Base-by-base conservation (phyloP, 2,113 vertebrate genomes). In the Phocoena phocoena region DNA sequence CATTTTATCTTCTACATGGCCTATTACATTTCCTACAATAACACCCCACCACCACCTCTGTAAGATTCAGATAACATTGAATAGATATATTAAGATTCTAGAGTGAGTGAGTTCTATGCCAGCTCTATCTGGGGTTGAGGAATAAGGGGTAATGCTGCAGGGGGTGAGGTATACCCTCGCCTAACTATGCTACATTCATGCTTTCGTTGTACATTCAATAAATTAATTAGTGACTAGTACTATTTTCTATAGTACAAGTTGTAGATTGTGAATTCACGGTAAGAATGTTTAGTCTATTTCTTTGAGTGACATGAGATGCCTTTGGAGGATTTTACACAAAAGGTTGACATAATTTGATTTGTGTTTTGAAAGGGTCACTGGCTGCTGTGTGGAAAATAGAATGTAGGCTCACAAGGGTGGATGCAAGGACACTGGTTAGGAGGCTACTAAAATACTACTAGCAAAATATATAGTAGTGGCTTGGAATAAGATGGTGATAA, bases 321-420 rank as follows among this genome's bases (percentile, higher is more conserved):
- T 90, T 60, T 67, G 36, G 44, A 90, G 62, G 11, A 85, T 95
- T 96, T 93, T 76, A 87, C 92, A 73, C 28, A 88, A 83, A 90
- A 90, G 41, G 81, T 4, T 67, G 71, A 53, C 65, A 53, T 74
- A 55, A 93, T 82, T 82, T 68, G 60, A 93, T 73, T 86, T 93
- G 28, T 85, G 13, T 82, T 92, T 85, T 55, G 44, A 74, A 93
- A 94, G 58, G 8, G 21, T 87, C 67, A 68, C 36, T 33, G 74
- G 6, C 25, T 47, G 21, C 11, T 50, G 14, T 53, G 18, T 55
- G 18, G 44, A 88, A 81, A 90, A 36, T 3, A 70, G 79, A 93
- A 79, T 14, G 26, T 33, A 38, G 6, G 36, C 6, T 84, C 63
- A 36, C 38, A 21, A 58, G 20, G 25, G 47, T 63, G 9, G 8